Conservation (phyloP, 2,888 invertebrate species). For the Bugula neritina region DNA sequence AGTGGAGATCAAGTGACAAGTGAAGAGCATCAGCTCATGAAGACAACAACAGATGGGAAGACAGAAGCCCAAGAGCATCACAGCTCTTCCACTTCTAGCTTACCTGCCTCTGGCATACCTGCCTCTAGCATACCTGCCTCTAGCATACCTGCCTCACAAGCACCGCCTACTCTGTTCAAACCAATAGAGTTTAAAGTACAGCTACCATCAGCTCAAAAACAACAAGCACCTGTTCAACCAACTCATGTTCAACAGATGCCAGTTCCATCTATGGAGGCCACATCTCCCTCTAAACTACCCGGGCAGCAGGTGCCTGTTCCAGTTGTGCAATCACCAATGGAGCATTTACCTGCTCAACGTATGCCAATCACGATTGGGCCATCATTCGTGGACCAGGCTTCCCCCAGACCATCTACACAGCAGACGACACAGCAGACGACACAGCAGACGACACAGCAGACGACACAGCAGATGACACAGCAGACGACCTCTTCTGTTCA, state of each 20-base stretch:
- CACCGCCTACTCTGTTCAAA: not conserved
- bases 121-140: not conserved
- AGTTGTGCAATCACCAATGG: not conserved
- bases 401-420: not conserved
- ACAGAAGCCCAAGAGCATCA: constrained; percentile 14
- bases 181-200: constrained; percentile 10
- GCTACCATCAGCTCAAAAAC: constrained; percentile 50
- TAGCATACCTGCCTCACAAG: not conserved
- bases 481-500: not conserved
- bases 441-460: not conserved
- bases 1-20: constrained; percentile 7
- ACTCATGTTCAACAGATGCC: constrained; percentile 55
- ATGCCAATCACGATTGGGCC: no score
- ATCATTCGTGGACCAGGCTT: no score
- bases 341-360: not conserved
- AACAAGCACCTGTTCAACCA: constrained; percentile 45
- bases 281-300: constrained; percentile 60
- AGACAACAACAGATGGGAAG: constrained; percentile 16
- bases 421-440: not conserved
- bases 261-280: no score
- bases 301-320: constrained; percentile 27
- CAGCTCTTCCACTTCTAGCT: not conserved
- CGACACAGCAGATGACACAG: not conserved
- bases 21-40: constrained; percentile 9
- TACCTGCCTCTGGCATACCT: not conserved